Evolutionary conservation across 2,113 vertebrate species (phyloP).

Genomic region (Glaucomys volans): DNA sequence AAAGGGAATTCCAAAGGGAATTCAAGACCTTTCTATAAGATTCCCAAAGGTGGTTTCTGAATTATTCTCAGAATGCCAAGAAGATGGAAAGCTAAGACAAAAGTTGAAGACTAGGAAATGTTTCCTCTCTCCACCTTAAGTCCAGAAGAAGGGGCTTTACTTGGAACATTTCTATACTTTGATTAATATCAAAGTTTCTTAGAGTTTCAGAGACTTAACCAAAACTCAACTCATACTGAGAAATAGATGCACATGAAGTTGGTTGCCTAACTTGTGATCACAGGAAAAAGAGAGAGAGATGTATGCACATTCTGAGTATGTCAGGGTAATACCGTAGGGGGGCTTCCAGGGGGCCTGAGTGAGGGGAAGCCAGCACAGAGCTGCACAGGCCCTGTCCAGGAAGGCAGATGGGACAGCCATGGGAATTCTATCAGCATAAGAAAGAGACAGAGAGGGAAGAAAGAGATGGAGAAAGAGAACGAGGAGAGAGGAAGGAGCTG

Average conservation of each 20-base stretch:
- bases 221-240: neutral
- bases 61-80: neutral
- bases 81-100: neutral
- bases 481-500: too few relatives aligned
- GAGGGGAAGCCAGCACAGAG: rapidly evolving
- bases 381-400: neutral
- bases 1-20: neutral
- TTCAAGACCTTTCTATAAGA: neutral
- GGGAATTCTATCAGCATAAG: neutral
- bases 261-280: too few relatives aligned
- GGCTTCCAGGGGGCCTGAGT: rapidly evolving
- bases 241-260: neutral
- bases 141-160: neutral
- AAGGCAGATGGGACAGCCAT: neutral
- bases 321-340: neutral
- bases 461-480: neutral
- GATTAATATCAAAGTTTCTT: too few relatives aligned
- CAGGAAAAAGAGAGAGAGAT: neutral
- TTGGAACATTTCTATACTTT: neutral
- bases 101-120: neutral
- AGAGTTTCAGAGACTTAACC: neutral
- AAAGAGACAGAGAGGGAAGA: neutral
- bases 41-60: neutral
- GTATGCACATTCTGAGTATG: neutral
- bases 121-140: neutral